Base-by-base conservation (phyloP, 2,888 invertebrate species). In the Clunio marinus region DNA sequence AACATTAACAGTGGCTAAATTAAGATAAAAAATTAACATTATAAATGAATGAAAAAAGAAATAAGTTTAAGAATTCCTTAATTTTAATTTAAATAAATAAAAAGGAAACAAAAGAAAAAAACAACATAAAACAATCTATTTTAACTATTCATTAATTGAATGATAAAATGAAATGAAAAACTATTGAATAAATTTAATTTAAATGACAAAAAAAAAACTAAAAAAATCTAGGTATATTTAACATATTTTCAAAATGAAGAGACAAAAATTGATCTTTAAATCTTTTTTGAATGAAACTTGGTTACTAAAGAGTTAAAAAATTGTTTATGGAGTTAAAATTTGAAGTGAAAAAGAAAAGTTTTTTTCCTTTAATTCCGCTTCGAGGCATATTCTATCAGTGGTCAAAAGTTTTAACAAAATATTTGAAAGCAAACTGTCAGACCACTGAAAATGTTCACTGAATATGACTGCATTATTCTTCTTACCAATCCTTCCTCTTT, bases 1-100 rank as follows among this genome's bases (percentile, higher is more conserved):
- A 51, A 51, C 7, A 51, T 51, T 51, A 51, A 51, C 51, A 51
- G 51, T 51, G 51, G 51, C 51, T 51, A 51, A 51, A 51, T 17
- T 51, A 51, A 51, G 51, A n/a, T 51, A 51, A 51, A 51, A 41
- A 22, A 51, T 51, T 51, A 51, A 51, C 51, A 51, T 51, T 51
- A 51, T 51, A 51, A 51, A 51, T n/a, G n/a, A n/a, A 51, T 17
- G 51, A 22, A 51, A 51, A 17, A 51, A 32, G 35, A 32, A 8
- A 5, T 51, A 51, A 22, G 22, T 22, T 51, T 51, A 51, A 51
- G 51, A 22, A 17, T 22, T 51, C 51, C 22, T 51, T 22, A 51
- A 2, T 51, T 51, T 13, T 51, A 41, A 22, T 51, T 51, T 51
- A 13, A 51, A n/a, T n/a, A 51, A 51, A 51, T 51, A 51, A 51